Evolutionary conservation across 1,140 invertebrate species (phyloP).

Genomic region (Ceratoteleas bidentatus): DNA sequence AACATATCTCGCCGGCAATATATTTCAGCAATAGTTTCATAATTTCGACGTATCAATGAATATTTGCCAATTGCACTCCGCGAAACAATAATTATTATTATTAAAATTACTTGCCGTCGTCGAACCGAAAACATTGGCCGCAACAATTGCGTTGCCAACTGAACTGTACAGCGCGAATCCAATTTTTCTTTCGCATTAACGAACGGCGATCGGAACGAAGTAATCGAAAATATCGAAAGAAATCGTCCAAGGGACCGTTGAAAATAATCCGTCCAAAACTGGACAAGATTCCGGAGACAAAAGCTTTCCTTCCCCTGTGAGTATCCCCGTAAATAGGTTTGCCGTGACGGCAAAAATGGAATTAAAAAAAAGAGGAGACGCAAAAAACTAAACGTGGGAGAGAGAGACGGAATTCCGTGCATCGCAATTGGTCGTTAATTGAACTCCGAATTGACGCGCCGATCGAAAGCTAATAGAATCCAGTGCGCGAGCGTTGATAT

Average conservation of each 20-base stretch:
- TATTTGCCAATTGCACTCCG: too few relatives aligned
- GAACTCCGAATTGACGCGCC: slow-evolving; percentile 53
- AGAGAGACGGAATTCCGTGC: slow-evolving; percentile 10
- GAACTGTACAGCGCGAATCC: too few relatives aligned
- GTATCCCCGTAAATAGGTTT: not conserved
- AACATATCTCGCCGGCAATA: too few relatives aligned
- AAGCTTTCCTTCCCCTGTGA: not conserved
- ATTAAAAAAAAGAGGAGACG: not conserved
- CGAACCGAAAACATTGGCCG: too few relatives aligned
- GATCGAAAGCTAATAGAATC: slow-evolving; percentile 60
- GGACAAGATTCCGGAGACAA: not conserved
- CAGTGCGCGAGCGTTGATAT: slow-evolving; percentile 36
- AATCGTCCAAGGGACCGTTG: not conserved
- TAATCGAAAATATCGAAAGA: too few relatives aligned
- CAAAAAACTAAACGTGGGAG: not conserved
- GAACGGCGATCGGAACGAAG: not conserved
- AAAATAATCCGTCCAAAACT: not conserved
- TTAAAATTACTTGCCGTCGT: too few relatives aligned
- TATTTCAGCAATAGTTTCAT: too few relatives aligned
- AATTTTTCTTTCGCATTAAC: too few relatives aligned
- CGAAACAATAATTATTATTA: too few relatives aligned
- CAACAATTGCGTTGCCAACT: too few relatives aligned
- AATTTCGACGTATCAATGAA: too few relatives aligned
- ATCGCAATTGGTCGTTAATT: slow-evolving; percentile 59
- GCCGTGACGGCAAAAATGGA: slow-evolving; percentile 23